These are phyloP conservation scores for Henricia sp. DNA, from an alignment of 53 echinoderm and acorn worm species.

Conservation along the genomic window DNA sequence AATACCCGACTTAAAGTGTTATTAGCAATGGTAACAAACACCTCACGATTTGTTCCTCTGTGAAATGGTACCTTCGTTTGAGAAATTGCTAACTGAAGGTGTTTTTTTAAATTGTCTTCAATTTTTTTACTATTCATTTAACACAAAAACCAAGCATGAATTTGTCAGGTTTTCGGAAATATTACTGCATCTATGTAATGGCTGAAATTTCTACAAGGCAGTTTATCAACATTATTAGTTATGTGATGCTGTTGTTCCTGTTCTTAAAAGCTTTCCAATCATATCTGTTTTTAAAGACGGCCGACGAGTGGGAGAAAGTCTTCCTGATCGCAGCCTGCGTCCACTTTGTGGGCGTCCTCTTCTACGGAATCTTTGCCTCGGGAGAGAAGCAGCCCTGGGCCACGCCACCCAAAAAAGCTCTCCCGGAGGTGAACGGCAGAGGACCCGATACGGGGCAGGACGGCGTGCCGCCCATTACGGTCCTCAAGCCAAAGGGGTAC, in stretches of 20 bases:
- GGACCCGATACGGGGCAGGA: constrained; percentile 25
- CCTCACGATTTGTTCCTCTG: too few relatives aligned
- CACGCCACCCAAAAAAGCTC: constrained; percentile 35
- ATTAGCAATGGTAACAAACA: too few relatives aligned
- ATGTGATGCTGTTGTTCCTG: too few relatives aligned
- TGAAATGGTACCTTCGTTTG: too few relatives aligned
- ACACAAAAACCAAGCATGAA: too few relatives aligned
- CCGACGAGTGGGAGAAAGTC: constrained; percentile 94
- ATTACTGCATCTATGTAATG: too few relatives aligned
- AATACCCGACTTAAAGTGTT: too few relatives aligned
- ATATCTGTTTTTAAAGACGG: constrained; percentile 60
- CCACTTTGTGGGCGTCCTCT: constrained; percentile 94
- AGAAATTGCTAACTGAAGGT: too few relatives aligned
- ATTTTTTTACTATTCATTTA: neutral
- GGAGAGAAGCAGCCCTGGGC: constrained; percentile 99
- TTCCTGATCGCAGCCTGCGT: constrained; percentile 93
- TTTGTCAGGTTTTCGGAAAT: too few relatives aligned
- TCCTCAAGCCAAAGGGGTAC: constrained; percentile 47
- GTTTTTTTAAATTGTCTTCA: neutral
- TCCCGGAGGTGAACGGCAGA: constrained; percentile 50
- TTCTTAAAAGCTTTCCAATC: too few relatives aligned
- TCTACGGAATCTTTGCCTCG: constrained; percentile 98
- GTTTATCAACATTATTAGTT: too few relatives aligned
- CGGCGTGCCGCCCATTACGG: neutral
- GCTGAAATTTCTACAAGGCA: too few relatives aligned